Evolutionary conservation across 2,113 vertebrate species (phyloP).

Genomic region (Piprites chloris): DNA sequence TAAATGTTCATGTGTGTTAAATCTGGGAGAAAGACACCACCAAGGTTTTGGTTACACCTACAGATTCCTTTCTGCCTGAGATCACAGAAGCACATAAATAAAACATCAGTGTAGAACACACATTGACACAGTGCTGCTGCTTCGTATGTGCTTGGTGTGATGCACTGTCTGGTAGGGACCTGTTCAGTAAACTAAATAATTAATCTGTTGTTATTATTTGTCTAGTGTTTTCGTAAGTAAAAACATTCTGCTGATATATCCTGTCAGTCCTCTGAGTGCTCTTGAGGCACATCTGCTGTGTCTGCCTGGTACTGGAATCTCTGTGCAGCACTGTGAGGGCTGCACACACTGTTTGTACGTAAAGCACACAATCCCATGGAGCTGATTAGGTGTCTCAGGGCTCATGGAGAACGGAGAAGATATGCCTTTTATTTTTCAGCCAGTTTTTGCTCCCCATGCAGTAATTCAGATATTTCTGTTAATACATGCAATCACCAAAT

Average conservation of each 20-base stretch:
- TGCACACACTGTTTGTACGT: neutral
- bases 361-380: neutral
- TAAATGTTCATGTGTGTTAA: neutral
- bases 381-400: neutral
- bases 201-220: neutral
- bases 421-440: neutral
- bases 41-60: neutral
- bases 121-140: accelerated
- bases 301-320: neutral
- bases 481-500: neutral
- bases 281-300: neutral
- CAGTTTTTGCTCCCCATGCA: neutral
- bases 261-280: neutral
- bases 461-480: neutral
- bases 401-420: neutral
- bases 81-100: neutral
- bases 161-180: neutral
- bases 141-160: neutral
- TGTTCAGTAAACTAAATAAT: neutral
- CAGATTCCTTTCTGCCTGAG: neutral
- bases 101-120: neutral
- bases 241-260: neutral
- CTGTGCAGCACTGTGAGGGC: neutral
- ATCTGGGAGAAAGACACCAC: neutral
- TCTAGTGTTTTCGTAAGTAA: neutral